phyloP scores from a whole-genome alignment of 2,888 invertebrate species.

The Harpalus rubripes region DNA sequence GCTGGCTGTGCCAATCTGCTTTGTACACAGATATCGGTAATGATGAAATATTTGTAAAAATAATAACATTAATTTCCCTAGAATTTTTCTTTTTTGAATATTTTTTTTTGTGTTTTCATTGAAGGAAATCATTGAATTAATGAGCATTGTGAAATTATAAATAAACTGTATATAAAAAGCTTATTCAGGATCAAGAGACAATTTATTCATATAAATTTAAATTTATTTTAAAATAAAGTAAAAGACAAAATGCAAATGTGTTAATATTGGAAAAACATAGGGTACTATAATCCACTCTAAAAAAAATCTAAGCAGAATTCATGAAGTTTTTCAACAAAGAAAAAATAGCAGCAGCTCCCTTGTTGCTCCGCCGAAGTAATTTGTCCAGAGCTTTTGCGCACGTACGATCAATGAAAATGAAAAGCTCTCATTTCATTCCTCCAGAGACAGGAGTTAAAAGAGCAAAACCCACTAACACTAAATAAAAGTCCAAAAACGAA shows the following conservation, averaged over 20 bases:
- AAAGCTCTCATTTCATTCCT: constrained; percentile 33
- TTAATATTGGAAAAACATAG: not conserved
- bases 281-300: not conserved
- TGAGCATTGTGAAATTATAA: no score
- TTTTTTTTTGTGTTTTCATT: no score
- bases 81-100: no score
- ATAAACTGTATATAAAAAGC: no score
- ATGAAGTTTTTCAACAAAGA: constrained; percentile 44
- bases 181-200: not conserved
- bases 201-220: constrained; percentile 2
- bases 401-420: constrained; percentile 46
- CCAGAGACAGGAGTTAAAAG: constrained; percentile 40
- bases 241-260: not conserved
- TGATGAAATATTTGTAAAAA: no score
- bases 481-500: constrained; percentile 21
- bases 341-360: constrained; percentile 33
- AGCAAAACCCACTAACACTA: constrained; percentile 17
- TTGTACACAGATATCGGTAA: no score
- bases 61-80: no score
- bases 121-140: no score
- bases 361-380: constrained; percentile 18
- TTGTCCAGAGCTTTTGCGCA: constrained; percentile 36
- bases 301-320: constrained; percentile 11
- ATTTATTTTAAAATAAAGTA: not conserved
- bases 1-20: no score